These are phyloP conservation scores for Montipora capricornis DNA, from an alignment of 64 coral and sea anemone genomes.

Conservation along the genomic window DNA sequence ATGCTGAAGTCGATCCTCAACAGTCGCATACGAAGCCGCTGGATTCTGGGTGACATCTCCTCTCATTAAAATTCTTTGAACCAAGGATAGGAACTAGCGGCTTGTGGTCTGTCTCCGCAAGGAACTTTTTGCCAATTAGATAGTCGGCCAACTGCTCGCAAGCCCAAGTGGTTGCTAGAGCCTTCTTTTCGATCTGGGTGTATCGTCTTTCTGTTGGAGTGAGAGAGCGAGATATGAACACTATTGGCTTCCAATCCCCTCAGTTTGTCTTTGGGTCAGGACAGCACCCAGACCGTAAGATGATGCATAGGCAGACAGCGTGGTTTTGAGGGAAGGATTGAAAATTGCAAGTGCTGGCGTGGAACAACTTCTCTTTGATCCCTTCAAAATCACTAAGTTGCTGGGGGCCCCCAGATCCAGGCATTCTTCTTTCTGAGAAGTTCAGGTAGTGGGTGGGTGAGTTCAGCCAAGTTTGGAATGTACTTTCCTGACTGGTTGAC, in stretches of 20 bases:
- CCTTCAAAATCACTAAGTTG: not conserved
- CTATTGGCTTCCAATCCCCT: conserved; percentile 60
- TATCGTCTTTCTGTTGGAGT: conserved; percentile 27
- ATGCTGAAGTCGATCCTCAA: too few species aligned
- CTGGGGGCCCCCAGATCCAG: not conserved
- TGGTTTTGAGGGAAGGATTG: conserved; percentile 25
- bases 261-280: conserved; percentile 43
- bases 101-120: too few species aligned
- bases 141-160: not conserved
- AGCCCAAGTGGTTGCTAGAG: not conserved
- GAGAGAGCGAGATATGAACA: conserved; percentile 47
- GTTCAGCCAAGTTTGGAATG: conserved; percentile 12
- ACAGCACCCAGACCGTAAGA: conserved; percentile 54
- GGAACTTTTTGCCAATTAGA: too few species aligned
- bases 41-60: too few species aligned
- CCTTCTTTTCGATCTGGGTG: conserved; percentile 50
- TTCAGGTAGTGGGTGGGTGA: not conserved
- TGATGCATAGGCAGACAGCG: conserved; percentile 54
- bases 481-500: conserved; percentile 65
- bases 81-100: too few species aligned
- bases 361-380: conserved; percentile 6
- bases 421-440: not conserved
- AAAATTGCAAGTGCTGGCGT: conserved; percentile 56
- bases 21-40: too few species aligned
- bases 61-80: too few species aligned